Conservation (phyloP, 2,888 invertebrate genomes). For the Chrysotoxum bicinctum region DNA sequence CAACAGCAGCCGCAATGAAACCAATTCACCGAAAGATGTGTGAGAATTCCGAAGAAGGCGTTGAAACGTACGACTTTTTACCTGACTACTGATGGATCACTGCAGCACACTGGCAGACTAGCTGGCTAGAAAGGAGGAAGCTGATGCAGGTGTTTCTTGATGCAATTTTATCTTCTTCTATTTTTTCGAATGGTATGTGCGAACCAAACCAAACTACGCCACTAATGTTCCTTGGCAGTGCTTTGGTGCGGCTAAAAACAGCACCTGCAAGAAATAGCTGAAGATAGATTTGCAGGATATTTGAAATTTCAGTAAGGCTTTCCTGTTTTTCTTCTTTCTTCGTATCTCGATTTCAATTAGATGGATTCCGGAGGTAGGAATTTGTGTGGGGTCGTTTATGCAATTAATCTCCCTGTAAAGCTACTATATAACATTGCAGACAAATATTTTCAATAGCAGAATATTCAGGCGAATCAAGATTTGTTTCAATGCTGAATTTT, state of each 20-base stretch:
- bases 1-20: conserved; percentile 42
- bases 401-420: conserved; percentile 49
- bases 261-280: conserved; percentile 29
- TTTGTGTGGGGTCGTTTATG: conserved; percentile 40
- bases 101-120: conserved; percentile 48
- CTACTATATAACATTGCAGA: not conserved
- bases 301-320: conserved; percentile 62
- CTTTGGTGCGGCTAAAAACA: conserved; percentile 22
- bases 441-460: not conserved
- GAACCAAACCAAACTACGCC: conserved; percentile 14
- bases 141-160: conserved; percentile 64
- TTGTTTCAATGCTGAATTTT: not conserved
- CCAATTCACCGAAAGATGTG: conserved; percentile 55
- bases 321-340: not conserved
- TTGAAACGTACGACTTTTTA: conserved; percentile 61
- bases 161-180: conserved; percentile 57
- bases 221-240: conserved; percentile 56
- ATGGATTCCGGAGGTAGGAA: conserved; percentile 41
- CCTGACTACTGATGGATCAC: conserved; percentile 68
- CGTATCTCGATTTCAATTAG: conserved; percentile 62
- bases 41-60: conserved; percentile 57
- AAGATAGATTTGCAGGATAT: conserved; percentile 57
- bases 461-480: not conserved
- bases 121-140: conserved; percentile 35
- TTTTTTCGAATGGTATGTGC: conserved; percentile 24